Evolutionary conservation across 2,797 vertebrate genomes (phyloP).

Genomic region (Lithobates sylvaticus): DNA sequence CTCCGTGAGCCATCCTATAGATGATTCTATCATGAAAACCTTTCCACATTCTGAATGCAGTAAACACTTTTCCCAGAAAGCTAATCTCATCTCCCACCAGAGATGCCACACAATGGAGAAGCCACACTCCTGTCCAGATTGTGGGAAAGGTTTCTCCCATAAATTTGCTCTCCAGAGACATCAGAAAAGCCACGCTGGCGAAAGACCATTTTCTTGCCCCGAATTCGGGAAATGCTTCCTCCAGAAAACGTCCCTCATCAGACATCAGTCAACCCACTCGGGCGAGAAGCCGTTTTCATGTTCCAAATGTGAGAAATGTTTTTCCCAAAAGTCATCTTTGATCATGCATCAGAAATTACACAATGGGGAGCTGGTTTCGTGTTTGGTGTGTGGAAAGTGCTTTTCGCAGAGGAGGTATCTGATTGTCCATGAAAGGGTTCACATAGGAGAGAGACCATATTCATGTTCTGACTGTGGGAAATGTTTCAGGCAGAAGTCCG

Average conservation of each 20-base stretch:
- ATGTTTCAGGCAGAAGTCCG: not conserved
- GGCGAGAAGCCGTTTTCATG: not conserved
- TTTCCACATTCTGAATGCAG: no score
- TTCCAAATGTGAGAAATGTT: no score
- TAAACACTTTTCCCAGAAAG: no score
- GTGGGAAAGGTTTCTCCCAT: not conserved
- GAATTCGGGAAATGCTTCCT: not conserved
- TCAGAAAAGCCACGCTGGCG: not conserved
- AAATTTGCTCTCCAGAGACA: not conserved
- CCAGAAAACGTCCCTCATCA: not conserved
- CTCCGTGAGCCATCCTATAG: no score
- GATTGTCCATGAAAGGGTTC: not conserved
- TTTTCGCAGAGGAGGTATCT: not conserved
- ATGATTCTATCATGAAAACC: no score
- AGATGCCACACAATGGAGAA: no score
- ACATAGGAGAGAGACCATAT: not conserved
- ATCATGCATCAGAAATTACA: not conserved
- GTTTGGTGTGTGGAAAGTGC: not conserved
- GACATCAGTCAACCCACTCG: not conserved
- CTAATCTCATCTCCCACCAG: no score
- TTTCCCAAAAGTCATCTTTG: not conserved
- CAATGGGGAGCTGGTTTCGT: not conserved
- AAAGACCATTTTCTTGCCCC: not conserved
- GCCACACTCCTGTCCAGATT: no score
- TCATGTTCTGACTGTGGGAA: not conserved